These are phyloP conservation scores for Megaceryle torquata DNA, from an alignment of 2,113 vertebrate species.

Conservation along the genomic window DNA sequence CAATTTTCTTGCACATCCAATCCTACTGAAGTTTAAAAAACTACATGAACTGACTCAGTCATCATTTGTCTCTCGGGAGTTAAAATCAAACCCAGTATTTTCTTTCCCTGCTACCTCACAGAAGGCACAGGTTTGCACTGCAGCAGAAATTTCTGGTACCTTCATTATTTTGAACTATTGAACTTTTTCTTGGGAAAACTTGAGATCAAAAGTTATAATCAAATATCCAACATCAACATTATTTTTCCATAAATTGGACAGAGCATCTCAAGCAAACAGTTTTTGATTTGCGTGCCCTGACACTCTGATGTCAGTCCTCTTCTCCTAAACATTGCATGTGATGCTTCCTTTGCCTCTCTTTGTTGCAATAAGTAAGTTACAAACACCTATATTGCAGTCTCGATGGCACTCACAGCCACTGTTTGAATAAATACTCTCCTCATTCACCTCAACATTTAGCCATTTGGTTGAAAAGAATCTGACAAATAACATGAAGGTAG, in stretches of 20 bases:
- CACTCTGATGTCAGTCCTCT: neutral
- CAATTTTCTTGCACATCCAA: neutral
- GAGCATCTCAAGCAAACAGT: neutral
- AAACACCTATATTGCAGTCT: neutral
- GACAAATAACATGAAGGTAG: neutral
- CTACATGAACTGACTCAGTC: rapidly evolving
- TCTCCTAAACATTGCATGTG: neutral
- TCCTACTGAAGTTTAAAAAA: neutral
- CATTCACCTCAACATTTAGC: neutral
- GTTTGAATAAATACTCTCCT: neutral
- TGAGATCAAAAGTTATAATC: neutral
- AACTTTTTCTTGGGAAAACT: neutral
- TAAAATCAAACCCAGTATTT: neutral
- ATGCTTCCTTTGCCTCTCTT: neutral
- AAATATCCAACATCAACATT: neutral
- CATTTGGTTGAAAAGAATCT: neutral
- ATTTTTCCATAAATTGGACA: neutral
- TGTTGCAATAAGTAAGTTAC: neutral
- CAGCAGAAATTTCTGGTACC: neutral
- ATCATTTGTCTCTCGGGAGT: neutral
- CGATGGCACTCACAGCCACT: neutral
- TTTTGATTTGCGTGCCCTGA: neutral
- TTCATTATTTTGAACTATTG: neutral
- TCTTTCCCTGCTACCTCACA: neutral
- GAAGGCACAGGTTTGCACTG: neutral